Conservation (phyloP, 2,113 vertebrate species). For the Meriones unguiculatus region DNA sequence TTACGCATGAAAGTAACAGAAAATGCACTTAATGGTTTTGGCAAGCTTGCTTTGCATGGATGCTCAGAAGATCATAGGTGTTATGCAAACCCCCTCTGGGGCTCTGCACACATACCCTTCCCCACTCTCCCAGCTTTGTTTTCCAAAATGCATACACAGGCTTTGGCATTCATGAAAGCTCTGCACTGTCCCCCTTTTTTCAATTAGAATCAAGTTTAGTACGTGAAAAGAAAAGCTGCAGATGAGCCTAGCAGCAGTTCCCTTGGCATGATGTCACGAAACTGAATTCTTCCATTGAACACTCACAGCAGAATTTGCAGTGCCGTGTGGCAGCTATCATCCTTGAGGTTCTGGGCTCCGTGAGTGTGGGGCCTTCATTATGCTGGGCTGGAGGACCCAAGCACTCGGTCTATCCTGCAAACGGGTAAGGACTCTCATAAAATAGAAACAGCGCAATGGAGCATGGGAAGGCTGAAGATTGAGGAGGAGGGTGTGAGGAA, state of each 20-base stretch:
- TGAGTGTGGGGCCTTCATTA: not conserved
- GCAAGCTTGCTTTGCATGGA: not conserved
- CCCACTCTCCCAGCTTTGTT: not conserved
- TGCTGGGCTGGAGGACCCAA: not conserved
- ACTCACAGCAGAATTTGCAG: not conserved
- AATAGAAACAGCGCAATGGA: not conserved
- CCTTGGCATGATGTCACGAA: not conserved
- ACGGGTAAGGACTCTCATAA: not conserved
- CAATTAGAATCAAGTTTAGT: not conserved
- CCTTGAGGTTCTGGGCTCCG: not conserved
- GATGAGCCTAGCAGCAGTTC: not conserved
- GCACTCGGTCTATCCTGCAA: not conserved
- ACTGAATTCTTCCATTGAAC: not conserved
- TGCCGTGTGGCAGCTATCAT: not conserved
- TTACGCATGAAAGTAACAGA: not conserved
- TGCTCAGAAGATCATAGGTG: not conserved
- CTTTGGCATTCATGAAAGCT: not conserved
- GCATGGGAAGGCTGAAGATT: not conserved
- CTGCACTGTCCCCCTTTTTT: not conserved
- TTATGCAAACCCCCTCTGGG: not conserved
- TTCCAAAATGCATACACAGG: not conserved
- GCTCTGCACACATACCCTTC: fast-evolving
- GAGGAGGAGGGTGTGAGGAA: not conserved
- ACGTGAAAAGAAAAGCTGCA: not conserved
- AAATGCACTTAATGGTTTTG: not conserved